Percentiles rank a stretch among this genome's conserved stretches.
These are phyloP conservation scores for Hypomesus transpacificus DNA, from an alignment of 2,113 vertebrate genomes.

Conservation along the genomic window DNA sequence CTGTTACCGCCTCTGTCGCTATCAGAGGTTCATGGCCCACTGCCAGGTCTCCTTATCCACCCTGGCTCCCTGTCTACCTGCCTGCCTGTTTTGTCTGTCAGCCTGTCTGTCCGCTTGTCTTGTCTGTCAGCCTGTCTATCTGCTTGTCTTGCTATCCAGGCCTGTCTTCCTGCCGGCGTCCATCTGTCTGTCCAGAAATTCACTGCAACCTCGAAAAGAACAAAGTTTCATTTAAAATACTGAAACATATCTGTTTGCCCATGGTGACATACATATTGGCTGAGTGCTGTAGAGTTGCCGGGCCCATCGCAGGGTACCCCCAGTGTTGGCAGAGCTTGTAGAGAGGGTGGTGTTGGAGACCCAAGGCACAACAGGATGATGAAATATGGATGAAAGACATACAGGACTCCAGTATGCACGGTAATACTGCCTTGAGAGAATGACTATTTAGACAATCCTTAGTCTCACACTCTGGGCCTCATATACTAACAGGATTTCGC, in stretches of 20 bases:
- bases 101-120: too few relatives aligned
- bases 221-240: neutral
- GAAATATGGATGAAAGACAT: slow-evolving; percentile 52
- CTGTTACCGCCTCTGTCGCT: slow-evolving; percentile 30
- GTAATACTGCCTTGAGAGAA: slow-evolving; percentile 38
- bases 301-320: slow-evolving; percentile 32
- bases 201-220: too few relatives aligned
- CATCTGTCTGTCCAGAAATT: too few relatives aligned
- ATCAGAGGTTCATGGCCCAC: slow-evolving; percentile 49
- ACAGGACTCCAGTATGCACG: slow-evolving; percentile 24
- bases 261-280: slow-evolving; percentile 40
- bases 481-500: too few relatives aligned
- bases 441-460: slow-evolving; percentile 7
- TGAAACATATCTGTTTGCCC: neutral
- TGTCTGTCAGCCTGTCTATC: too few relatives aligned
- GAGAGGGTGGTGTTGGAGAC: slow-evolving; percentile 35
- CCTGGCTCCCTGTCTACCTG: too few relatives aligned
- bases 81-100: too few relatives aligned
- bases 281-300: slow-evolving; percentile 2
- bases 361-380: slow-evolving; percentile 46
- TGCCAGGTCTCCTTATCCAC: slow-evolving; percentile 52
- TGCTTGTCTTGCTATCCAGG: too few relatives aligned
- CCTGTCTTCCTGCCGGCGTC: too few relatives aligned
- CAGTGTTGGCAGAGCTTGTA: slow-evolving; percentile 45
- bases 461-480: too few relatives aligned